Percentiles rank a stretch among this genome's conserved stretches.
Conservation (phyloP, 2,113 vertebrate genomes). For the Probosciger aterrimus region DNA sequence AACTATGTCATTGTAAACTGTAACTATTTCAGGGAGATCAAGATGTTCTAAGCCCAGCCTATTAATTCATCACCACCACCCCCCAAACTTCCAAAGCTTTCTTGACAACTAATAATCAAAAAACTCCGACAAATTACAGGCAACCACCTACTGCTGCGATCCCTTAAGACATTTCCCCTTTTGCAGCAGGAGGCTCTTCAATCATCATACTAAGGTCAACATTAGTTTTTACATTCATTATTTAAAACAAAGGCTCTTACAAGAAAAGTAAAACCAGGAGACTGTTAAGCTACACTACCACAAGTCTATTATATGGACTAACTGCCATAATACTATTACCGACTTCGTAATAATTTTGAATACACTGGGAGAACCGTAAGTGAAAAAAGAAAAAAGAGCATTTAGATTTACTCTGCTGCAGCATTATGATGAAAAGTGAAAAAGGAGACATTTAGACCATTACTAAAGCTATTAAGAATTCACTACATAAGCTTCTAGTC, state of each 20-base stretch:
- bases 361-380: not conserved
- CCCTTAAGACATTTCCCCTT: not conserved
- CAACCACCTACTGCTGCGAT: not conserved
- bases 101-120: not conserved
- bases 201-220: not conserved
- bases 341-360: not conserved
- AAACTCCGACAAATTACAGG: not conserved
- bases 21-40: not conserved
- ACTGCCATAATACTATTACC: not conserved
- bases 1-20: not conserved
- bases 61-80: not conserved
- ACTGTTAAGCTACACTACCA: not conserved
- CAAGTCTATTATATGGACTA: not conserved
- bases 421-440: not conserved
- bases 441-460: not conserved
- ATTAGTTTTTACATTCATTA: not conserved
- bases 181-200: not conserved
- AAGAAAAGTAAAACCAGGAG: not conserved
- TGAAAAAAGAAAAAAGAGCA: not conserved
- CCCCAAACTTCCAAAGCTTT: not conserved
- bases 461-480: not conserved
- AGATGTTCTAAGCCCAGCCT: not conserved
- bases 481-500: not conserved
- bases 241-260: not conserved
- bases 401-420: not conserved